These are phyloP conservation scores for Drosophila mettleri DNA, from an alignment of 2,888 invertebrate genomes.

Conservation along the genomic window DNA sequence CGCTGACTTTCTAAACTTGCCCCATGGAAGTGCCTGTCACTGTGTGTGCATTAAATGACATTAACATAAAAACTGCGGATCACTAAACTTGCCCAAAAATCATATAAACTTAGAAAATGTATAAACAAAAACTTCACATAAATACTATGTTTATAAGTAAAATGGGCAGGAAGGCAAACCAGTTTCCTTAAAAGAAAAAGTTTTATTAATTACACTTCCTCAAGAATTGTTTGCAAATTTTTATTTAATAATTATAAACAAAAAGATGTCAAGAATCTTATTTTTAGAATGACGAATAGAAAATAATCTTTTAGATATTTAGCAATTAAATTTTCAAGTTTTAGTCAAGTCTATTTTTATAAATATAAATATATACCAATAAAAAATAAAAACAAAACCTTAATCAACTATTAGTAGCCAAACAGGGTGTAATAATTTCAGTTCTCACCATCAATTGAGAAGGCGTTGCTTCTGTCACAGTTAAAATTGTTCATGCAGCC, in stretches of 20 bases:
- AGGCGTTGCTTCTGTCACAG: conserved; percentile 53
- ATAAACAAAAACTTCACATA: conserved; percentile 8
- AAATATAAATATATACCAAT: no score
- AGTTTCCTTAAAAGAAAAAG: conserved; percentile 16
- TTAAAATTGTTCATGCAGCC: conserved; percentile 36
- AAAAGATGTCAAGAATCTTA: background rate
- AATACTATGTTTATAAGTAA: background rate
- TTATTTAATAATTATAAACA: background rate
- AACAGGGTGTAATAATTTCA: conserved; percentile 14
- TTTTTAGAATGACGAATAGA: background rate
- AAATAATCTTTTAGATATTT: background rate
- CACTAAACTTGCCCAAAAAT: conserved; percentile 11
- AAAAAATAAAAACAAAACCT: background rate
- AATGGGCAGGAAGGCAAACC: conserved; percentile 21
- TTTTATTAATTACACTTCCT: conserved; percentile 9
- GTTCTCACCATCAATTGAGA: conserved; percentile 32
- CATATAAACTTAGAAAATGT: conserved; percentile 9
- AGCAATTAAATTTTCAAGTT: background rate
- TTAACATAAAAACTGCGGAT: conserved; percentile 15
- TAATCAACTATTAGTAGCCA: background rate
- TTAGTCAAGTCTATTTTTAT: background rate
- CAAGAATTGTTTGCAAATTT: background rate
- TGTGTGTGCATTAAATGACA: conserved; percentile 42
- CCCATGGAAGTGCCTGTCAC: conserved; percentile 29
- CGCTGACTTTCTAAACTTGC: conserved; percentile 69